Percentiles rank a stretch among this genome's conserved stretches.
Conservation (phyloP, 1,140 invertebrate genomes). For the Idris sp. region DNA sequence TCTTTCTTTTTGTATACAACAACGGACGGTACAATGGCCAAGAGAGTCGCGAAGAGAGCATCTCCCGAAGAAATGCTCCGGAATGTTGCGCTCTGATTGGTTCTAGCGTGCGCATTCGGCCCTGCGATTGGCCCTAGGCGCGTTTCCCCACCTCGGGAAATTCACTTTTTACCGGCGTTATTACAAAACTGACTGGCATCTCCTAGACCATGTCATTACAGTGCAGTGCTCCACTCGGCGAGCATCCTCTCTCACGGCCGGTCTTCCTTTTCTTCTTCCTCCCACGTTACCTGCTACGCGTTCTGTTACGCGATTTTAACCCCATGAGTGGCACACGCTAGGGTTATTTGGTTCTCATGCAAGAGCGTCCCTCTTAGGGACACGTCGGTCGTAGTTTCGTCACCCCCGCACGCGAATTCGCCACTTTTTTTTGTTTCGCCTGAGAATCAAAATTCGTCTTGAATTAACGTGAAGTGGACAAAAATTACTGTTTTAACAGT, state of each 20-base stretch:
- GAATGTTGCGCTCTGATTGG: conserved; percentile 75
- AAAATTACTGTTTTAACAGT: conserved; percentile 26
- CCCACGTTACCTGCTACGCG: conserved; percentile 53
- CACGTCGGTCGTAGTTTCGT: conserved; percentile 20
- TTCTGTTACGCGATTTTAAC: conserved; percentile 59
- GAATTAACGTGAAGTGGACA: conserved; percentile 43
- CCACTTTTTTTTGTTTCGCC: no score
- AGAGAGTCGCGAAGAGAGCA: no score
- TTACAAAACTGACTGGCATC: conserved; percentile 79
- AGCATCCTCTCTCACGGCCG: conserved; percentile 71
- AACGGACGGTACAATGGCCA: conserved; percentile 41
- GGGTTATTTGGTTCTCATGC: conserved; percentile 30
- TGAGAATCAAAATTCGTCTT: no score
- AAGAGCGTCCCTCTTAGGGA: conserved; percentile 52
- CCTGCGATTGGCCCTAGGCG: conserved; percentile 71
- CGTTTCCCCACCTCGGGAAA: conserved; percentile 77
- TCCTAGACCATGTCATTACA: conserved; percentile 79
- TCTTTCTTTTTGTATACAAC: conserved; percentile 49
- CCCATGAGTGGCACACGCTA: conserved; percentile 56
- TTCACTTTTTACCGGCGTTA: conserved; percentile 78
- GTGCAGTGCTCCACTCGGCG: conserved; percentile 75
- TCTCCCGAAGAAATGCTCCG: conserved; percentile 60
- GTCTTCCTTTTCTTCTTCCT: conserved; percentile 64
- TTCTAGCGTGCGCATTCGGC: conserved; percentile 49
- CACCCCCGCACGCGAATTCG: conserved; percentile 13